Conservation (phyloP, 2,888 invertebrate genomes). For the Polydesmus complanatus region DNA sequence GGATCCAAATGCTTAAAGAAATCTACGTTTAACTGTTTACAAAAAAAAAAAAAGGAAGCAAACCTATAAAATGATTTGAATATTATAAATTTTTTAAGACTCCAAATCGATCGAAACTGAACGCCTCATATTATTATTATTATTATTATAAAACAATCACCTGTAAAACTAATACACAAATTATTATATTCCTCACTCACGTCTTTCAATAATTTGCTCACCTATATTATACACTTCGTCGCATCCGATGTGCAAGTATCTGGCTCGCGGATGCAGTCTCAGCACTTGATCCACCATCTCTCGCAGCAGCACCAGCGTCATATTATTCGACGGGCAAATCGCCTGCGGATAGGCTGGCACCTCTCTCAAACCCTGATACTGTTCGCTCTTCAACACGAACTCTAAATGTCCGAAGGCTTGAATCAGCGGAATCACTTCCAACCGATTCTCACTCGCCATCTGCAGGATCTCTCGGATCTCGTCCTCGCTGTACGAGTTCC, state of each 20-base stretch:
- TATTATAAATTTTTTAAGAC: no score
- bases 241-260: constrained; percentile 62
- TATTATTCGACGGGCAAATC: constrained; percentile 52
- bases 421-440: constrained; percentile 63
- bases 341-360: constrained; percentile 43
- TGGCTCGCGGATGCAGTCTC: constrained; percentile 45
- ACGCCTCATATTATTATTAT: no score
- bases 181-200: no score
- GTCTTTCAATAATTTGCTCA: no score
- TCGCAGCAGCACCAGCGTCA: constrained; percentile 43
- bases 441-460: constrained; percentile 44
- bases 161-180: no score
- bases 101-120: no score
- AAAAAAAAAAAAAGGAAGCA: no score
- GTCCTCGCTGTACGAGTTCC: constrained; percentile 49
- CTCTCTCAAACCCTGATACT: constrained; percentile 54
- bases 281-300: constrained; percentile 61
- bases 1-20: no score
- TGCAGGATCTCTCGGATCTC: constrained; percentile 52
- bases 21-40: no score
- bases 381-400: constrained; percentile 54
- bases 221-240: constrained; percentile 51
- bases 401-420: constrained; percentile 79
- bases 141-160: no score
- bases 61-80: no score